A percentile compares a stretch with the other conserved stretches of the same genome.
These are phyloP conservation scores for Tolmerus cingulatus DNA, from an alignment of 2,888 invertebrate species.

Conservation along the genomic window DNA sequence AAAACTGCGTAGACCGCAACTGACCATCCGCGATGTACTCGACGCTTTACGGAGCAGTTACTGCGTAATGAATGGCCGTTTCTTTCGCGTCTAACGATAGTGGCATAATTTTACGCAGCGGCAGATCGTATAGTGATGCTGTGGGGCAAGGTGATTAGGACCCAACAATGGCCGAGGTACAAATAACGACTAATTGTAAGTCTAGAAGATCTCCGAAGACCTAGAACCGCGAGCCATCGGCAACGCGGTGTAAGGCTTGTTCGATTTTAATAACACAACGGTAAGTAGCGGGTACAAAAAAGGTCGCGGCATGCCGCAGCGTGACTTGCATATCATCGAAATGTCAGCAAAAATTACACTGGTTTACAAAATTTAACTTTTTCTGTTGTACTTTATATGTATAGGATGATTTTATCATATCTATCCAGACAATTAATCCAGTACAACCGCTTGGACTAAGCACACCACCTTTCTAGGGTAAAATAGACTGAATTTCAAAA, in stretches of 20 bases:
- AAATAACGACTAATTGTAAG: not conserved
- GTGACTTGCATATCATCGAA: slow-evolving; percentile 44
- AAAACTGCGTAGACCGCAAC: not conserved
- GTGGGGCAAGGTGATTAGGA: not conserved
- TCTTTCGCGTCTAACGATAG: not conserved
- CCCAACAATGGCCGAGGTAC: not conserved
- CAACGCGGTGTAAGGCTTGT: not conserved
- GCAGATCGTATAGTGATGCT: not conserved
- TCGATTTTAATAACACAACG: slow-evolving; percentile 7
- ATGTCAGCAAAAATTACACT: slow-evolving; percentile 33
- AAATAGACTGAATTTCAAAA: no score
- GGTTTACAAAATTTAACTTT: no score
- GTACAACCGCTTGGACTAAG: no score
- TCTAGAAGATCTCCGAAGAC: not conserved
- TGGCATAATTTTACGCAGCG: not conserved
- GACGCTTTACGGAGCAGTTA: not conserved
- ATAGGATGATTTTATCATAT: no score
- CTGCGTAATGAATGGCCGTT: not conserved
- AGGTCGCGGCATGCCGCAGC: slow-evolving; percentile 43
- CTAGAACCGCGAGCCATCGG: not conserved
- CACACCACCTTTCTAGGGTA: no score
- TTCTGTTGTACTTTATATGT: no score
- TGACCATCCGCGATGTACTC: not conserved
- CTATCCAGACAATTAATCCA: no score
- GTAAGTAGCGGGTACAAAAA: not conserved